Conservation (phyloP, 1,140 invertebrate species). For the Calosoma granatense region DNA sequence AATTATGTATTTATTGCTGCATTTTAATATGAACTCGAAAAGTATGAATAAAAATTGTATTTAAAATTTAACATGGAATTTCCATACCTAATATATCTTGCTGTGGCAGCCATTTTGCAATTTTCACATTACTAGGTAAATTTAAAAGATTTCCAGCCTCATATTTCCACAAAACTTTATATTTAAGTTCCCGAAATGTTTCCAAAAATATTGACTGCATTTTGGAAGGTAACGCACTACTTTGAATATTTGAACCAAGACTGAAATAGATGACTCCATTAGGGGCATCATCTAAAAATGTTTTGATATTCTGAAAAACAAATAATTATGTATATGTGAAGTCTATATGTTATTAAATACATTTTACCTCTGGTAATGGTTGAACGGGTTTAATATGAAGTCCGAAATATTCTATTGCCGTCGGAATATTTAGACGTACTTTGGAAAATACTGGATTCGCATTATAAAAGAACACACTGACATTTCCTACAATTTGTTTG, state of each 20-base stretch:
- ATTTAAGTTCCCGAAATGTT: constrained; percentile 38
- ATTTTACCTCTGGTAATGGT: constrained; percentile 30
- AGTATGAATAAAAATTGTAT: too few species aligned
- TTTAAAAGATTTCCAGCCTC: constrained; percentile 40
- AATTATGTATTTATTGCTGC: too few species aligned
- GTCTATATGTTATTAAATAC: not conserved
- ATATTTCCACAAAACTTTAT: constrained; percentile 47
- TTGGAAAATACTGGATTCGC: constrained; percentile 35
- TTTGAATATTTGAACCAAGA: constrained; percentile 44
- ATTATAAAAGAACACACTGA: constrained; percentile 42
- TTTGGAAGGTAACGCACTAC: constrained; percentile 38
- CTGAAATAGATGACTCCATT: constrained; percentile 49
- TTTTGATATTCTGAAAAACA: constrained; percentile 31
- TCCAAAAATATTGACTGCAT: constrained; percentile 38
- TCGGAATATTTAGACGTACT: constrained; percentile 36
- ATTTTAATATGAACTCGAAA: too few species aligned
- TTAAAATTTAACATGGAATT: constrained; percentile 35
- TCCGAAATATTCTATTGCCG: constrained; percentile 37
- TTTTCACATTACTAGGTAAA: constrained; percentile 48
- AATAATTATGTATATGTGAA: not conserved
- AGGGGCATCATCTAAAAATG: constrained; percentile 34
- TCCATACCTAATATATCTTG: constrained; percentile 57
- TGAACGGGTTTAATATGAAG: constrained; percentile 35
- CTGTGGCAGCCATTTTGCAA: constrained; percentile 58
- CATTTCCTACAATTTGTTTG: constrained; percentile 35